phyloP scores from a whole-genome alignment of 2,113 vertebrate genomes.

The Tretioscincus oriximinensis region DNA sequence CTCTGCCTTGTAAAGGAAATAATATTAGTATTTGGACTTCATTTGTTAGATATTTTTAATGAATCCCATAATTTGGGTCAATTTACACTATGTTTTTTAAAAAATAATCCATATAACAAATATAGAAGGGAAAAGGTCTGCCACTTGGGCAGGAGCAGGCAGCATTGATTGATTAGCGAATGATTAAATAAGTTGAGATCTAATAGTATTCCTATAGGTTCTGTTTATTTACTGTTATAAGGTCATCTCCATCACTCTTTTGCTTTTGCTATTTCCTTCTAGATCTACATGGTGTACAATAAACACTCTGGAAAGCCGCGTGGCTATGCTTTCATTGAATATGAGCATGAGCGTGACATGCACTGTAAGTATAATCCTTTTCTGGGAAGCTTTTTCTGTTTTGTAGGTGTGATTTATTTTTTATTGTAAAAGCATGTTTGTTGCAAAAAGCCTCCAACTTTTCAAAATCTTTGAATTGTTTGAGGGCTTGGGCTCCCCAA shows the following conservation, averaged over 20 bases:
- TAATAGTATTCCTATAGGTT: too few relatives aligned
- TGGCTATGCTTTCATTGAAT: slow-evolving; percentile 95
- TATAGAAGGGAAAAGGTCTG: too few relatives aligned
- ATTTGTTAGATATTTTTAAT: not conserved
- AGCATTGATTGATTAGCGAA: too few relatives aligned
- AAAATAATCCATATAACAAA: too few relatives aligned
- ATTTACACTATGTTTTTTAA: too few relatives aligned
- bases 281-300: slow-evolving; percentile 96
- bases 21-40: not conserved
- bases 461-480: slow-evolving; percentile 15
- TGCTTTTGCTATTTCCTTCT: not conserved
- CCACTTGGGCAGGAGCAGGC: too few relatives aligned
- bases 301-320: slow-evolving; percentile 89
- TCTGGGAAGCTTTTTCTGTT: not conserved
- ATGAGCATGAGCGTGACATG: slow-evolving; percentile 94
- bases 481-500: slow-evolving; percentile 11
- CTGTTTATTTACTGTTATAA: not conserved
- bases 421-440: slow-evolving; percentile 15
- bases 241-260: not conserved
- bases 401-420: not conserved
- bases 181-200: too few relatives aligned
- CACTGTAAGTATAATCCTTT: slow-evolving; percentile 81
- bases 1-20: not conserved
- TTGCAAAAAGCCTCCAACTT: slow-evolving; percentile 2
- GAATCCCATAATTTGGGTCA: not conserved